Percentiles rank a stretch among this genome's conserved stretches.
phyloP scores from a whole-genome alignment of 2,797 vertebrate genomes.

The Periparus ater region DNA sequence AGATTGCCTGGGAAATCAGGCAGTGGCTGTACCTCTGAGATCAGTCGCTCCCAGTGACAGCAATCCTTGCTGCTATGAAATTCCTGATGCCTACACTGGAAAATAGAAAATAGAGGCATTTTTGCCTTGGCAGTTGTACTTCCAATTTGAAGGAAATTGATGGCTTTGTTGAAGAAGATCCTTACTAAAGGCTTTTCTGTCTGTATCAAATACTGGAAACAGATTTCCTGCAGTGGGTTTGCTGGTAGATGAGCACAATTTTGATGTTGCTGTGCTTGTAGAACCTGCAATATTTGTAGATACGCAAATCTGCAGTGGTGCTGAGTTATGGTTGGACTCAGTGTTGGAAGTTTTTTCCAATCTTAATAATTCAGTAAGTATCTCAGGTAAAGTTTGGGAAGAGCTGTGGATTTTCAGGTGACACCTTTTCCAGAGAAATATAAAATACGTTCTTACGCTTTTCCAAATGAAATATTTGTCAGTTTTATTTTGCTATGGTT shows the following conservation, averaged over 20 bases:
- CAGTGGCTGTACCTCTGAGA: rapidly evolving
- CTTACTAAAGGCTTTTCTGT: not conserved
- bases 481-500: not conserved
- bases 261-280: not conserved
- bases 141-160: not conserved
- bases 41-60: not conserved
- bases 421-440: not conserved
- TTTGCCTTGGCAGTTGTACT: not conserved
- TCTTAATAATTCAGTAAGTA: not conserved
- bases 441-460: not conserved
- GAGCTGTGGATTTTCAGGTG: not conserved
- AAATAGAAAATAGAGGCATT: not conserved
- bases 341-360: not conserved
- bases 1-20: not conserved
- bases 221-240: not conserved
- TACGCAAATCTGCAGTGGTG: rapidly evolving
- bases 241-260: not conserved
- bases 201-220: rapidly evolving
- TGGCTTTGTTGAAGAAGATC: not conserved
- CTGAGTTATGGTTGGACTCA: not conserved
- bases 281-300: not conserved
- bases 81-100: not conserved
- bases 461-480: not conserved
- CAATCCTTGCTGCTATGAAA: not conserved
- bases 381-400: not conserved